Evolutionary conservation across 92 coral and sea anemone genomes (phyloP).

Genomic region (Heteractis magnifica): DNA sequence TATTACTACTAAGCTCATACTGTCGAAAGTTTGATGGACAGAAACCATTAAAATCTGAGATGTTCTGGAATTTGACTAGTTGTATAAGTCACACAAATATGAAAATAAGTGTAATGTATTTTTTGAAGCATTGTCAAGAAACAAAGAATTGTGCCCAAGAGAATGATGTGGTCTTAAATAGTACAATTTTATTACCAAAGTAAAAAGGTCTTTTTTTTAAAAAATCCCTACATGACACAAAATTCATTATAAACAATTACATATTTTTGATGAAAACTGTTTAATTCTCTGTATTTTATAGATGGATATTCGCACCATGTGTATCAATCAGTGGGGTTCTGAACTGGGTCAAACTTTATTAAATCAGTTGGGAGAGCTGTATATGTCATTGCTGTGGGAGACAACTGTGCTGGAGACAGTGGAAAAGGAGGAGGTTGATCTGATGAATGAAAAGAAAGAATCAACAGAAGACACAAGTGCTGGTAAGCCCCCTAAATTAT

Average conservation of each 20-base stretch:
- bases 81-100: too few relatives aligned
- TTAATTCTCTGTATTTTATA: conserved; percentile 9
- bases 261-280: not conserved
- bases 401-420: conserved; percentile 79
- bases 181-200: too few relatives aligned
- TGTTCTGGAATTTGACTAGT: too few relatives aligned
- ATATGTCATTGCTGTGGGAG: conserved; percentile 93
- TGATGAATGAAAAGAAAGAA: conserved; percentile 31
- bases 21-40: too few relatives aligned
- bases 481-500: not conserved
- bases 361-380: conserved; percentile 74
- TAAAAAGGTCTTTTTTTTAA: not conserved
- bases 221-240: not conserved
- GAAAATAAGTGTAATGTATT: too few relatives aligned
- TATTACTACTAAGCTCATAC: too few relatives aligned
- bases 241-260: too few relatives aligned
- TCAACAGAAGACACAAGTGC: conserved; percentile 8
- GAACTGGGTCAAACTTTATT: conserved; percentile 72
- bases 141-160: too few relatives aligned
- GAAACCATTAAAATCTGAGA: too few relatives aligned
- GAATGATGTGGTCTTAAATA: too few relatives aligned
- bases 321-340: conserved; percentile 94
- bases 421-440: conserved; percentile 39
- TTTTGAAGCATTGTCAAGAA: too few relatives aligned
- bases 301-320: conserved; percentile 86